Base-by-base conservation (phyloP, 92 coral and sea anemone genomes). In the Bergia sp. region DNA sequence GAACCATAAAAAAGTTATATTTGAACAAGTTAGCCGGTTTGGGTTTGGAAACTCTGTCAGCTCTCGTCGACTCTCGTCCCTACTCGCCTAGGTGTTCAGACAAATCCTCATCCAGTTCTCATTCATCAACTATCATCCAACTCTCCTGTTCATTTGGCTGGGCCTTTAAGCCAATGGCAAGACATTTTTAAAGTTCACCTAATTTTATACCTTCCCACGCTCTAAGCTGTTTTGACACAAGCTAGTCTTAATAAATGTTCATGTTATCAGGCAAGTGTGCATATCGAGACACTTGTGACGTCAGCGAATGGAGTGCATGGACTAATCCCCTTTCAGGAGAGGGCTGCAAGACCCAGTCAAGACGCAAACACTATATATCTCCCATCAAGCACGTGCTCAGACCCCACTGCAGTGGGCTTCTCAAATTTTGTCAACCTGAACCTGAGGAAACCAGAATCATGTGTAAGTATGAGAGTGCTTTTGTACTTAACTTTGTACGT, bases 321-420 rank as follows among this genome's bases (percentile, higher is more conserved):
- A 88, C 90, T 69, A 86, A 89, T 37, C 92, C 94, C 40, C 92
- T 94, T 45, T 82, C 90, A 36, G 92, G 73, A 42, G 94, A 90
- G 86, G 98, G 98, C 1, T 95, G 98, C 86, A 79, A 94, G 85
- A 43, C 92, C 47, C 98, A 95, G 84, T 86, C 93, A 66, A 82
- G 98, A 58, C 88, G 69, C 13, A 90, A 89, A 77, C 64, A 86
- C 16, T 95, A 95, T 69, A 89, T 45, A 39, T 77, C 90, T 39
- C 95, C 96, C 29, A 45, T 93, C 44, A 94, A 92, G 53, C 90
- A 95, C 55, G 88, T 92, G 78, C 89, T 86, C 40, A 93, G 88
- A 36, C 89, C 92, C 37, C 58, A 85, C 77, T 95, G 98, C 78
- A 77, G 89, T 23, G 96, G 91, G 15, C 88, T 95, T 55, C 84